Conservation (phyloP, 2,797 vertebrate genomes). For the Tympanoctomys barrerae region DNA sequence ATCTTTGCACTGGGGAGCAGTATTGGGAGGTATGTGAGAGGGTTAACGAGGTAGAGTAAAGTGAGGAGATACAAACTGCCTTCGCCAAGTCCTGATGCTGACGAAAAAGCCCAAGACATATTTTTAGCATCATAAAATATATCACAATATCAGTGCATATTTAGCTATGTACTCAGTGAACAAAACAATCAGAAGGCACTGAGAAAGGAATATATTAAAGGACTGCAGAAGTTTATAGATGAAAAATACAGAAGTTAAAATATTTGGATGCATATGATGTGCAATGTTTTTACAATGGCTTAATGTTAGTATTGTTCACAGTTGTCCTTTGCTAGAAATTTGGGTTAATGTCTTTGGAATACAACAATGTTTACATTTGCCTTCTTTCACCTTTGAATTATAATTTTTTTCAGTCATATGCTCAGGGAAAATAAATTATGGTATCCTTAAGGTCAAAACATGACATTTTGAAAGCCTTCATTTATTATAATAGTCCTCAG, state of each 20-base stretch:
- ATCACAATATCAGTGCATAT: not conserved
- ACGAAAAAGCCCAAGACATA: not conserved
- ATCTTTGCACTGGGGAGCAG: not conserved
- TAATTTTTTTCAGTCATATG: not conserved
- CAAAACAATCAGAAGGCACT: not conserved
- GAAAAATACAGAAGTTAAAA: conserved; percentile 42
- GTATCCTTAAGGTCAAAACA: not conserved
- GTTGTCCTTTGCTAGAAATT: conserved; percentile 24
- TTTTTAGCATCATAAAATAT: not conserved
- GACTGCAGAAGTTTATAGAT: not conserved
- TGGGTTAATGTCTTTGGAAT: not conserved
- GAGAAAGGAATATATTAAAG: not conserved
- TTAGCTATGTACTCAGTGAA: not conserved
- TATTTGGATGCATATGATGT: not conserved
- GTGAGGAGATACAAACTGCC: not conserved
- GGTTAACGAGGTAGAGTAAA: not conserved
- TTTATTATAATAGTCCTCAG: not conserved
- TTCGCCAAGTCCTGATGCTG: too few species aligned
- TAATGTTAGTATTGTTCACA: not conserved
- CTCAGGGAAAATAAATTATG: not conserved
- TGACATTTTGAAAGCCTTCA: not conserved
- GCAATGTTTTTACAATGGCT: not conserved
- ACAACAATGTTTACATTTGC: not conserved
- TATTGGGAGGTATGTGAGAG: too few species aligned
- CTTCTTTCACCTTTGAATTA: conserved; percentile 12